Percentiles rank a stretch among this genome's conserved stretches.
phyloP scores from a whole-genome alignment of 1,140 invertebrate genomes.

The Drosophila simulans region DNA sequence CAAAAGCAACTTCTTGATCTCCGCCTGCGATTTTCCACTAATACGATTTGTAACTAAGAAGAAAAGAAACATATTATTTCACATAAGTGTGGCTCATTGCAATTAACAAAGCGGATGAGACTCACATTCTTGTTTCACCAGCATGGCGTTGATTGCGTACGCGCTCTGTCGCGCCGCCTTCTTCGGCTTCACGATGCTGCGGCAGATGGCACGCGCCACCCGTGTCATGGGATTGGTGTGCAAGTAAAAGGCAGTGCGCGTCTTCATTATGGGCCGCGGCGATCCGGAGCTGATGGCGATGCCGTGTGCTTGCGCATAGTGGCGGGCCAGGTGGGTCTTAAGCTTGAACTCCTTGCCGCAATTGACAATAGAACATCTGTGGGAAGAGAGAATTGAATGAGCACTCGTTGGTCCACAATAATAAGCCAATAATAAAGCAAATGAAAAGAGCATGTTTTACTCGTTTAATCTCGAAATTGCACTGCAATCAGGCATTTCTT shows the following conservation, averaged over 20 bases:
- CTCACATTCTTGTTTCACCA: conserved; percentile 94
- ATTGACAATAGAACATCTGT: conserved; percentile 93
- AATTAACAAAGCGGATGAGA: conserved; percentile 21
- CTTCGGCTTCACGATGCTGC: conserved; percentile 92
- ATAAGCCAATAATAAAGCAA: neutral
- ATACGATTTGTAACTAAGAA: conserved; percentile 87
- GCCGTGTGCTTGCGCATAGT: conserved; percentile 96
- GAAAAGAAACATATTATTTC: neutral
- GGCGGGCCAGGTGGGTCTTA: conserved; percentile 95
- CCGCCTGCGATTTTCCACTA: conserved; percentile 86
- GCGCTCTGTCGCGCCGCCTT: conserved; percentile 95
- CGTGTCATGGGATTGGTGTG: conserved; percentile 94
- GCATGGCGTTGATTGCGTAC: conserved; percentile 92
- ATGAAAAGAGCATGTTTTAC: neutral
- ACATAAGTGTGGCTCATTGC: neutral
- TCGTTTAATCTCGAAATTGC: neutral
- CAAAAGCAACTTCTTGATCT: conserved; percentile 87
- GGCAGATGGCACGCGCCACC: conserved; percentile 93
- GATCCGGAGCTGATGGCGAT: conserved; percentile 89
- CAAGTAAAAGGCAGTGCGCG: conserved; percentile 97
- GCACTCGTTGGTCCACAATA: neutral
- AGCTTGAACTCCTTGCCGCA: conserved; percentile 98
- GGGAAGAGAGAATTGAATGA: neutral
- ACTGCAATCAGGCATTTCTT: conserved; percentile 1
- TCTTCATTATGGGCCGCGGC: conserved; percentile 97